Conservation (phyloP, 2,113 vertebrate genomes). For the Elgaria multicarinata region DNA sequence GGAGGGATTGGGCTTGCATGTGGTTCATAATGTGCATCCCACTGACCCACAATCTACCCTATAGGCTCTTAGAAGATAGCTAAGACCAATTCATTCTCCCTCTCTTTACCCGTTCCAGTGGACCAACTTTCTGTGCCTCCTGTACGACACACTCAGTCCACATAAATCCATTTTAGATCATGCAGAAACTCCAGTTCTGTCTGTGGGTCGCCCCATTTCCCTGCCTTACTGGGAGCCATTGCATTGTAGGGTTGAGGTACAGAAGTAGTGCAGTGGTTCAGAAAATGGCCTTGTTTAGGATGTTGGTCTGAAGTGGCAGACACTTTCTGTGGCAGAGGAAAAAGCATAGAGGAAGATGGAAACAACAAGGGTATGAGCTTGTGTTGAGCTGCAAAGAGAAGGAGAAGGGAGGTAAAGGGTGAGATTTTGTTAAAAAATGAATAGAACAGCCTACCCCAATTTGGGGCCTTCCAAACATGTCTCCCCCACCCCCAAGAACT, state of each 20-base stretch:
- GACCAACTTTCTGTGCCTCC: not conserved
- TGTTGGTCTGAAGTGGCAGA: not conserved
- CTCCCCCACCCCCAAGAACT: no score
- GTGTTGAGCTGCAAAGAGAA: not conserved
- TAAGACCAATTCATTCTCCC: not conserved
- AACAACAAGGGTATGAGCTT: not conserved
- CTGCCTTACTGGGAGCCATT: not conserved
- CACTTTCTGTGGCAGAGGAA: no score
- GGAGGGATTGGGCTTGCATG: not conserved
- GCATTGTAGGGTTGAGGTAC: not conserved
- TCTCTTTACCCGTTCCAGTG: not conserved
- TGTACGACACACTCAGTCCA: no score
- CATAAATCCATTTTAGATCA: no score
- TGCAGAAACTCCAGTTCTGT: not conserved
- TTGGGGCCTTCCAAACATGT: no score
- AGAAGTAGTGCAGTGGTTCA: not conserved
- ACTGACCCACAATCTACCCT: not conserved
- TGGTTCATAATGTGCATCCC: not conserved
- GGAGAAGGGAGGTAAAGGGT: not conserved
- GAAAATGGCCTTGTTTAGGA: not conserved
- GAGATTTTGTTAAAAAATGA: not conserved
- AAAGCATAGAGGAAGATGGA: not conserved
- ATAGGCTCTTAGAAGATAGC: not conserved
- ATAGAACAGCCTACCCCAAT: no score
- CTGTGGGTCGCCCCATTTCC: not conserved